Percentiles rank a stretch among this genome's conserved stretches.
phyloP scores from a whole-genome alignment of 2,888 invertebrate species.

The Hermaeophaga mercurialis region DNA sequence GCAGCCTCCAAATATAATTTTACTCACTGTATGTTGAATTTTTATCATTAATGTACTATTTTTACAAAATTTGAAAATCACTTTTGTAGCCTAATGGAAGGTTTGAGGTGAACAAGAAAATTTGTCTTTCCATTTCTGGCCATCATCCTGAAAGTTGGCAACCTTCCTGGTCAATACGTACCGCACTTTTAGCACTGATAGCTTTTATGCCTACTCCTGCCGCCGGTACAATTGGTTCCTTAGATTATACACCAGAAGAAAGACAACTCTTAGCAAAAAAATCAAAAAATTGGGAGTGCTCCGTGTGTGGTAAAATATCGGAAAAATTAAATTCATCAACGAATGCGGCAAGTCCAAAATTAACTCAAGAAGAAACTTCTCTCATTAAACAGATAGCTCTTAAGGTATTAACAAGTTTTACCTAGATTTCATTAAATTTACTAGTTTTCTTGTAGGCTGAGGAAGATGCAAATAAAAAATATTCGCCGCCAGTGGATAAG shows the following conservation, averaged over 20 bases:
- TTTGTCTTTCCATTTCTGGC: conserved; percentile 93
- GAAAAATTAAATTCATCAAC: conserved; percentile 59
- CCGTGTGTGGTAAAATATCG: conserved; percentile 65
- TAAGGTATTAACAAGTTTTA: too few relatives aligned
- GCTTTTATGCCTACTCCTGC: conserved; percentile 94
- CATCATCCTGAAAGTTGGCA: conserved; percentile 99
- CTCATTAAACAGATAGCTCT: conserved; percentile 62
- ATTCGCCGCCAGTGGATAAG: conserved; percentile 30
- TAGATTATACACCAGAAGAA: conserved; percentile 87
- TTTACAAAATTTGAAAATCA: background rate
- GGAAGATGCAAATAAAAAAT: conserved; percentile 50
- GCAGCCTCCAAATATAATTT: conserved; percentile 94
- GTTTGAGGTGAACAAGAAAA: conserved; percentile 92
- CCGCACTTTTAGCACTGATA: conserved; percentile 88
- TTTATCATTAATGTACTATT: background rate
- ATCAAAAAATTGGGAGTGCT: conserved; percentile 68
- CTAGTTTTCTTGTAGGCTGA: conserved; percentile 54
- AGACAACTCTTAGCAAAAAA: conserved; percentile 79
- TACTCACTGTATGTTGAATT: conserved; percentile 73
- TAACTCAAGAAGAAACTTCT: conserved; percentile 62
- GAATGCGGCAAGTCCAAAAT: conserved; percentile 45
- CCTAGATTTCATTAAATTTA: too few relatives aligned
- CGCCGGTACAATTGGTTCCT: conserved; percentile 87
- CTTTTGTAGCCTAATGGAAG: conserved; percentile 81
- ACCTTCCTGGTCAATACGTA: conserved; percentile 95